Base-by-base conservation (phyloP, 2,797 vertebrate genomes). In the Bradypodion ventrale region DNA sequence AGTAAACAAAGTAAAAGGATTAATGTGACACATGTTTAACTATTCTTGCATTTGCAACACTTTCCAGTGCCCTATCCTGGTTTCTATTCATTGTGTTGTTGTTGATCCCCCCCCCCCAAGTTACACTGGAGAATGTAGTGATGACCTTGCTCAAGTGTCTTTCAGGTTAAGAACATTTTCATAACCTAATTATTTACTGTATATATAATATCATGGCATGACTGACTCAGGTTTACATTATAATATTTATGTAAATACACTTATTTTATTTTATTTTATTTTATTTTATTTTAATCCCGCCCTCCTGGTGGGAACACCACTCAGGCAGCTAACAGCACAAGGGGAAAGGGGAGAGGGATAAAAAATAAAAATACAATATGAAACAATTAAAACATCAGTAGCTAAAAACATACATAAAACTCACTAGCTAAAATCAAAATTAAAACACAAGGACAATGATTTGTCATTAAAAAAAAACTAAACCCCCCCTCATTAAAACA, bases 141-240 rank as follows among this genome's bases (percentile, higher is more conserved):
- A n/a, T 32, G 9, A 80, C 59, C 84, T 87, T 86, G 82, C 21
- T 52, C 69, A 70, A n/a, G 49, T 5, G 75, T 42, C 37, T n/a
- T 35, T 37, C 69, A 49, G 40, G 46, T 60, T 15, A 21, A 77
- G 27, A 27, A 70, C 49, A 78, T 83, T 78, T 75, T 69, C 52
- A 79, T 0, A 81, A 29, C 5, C 75, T 49, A 10, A 32, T 73
- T 85, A 44, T 84, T 88, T 87, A 63, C n/a, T 10, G 13, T 70
- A 9, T 25, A 79, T 74, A 66, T 84, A 86, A 82, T 66, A 72
- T 86, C 80, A 62, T 56, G 0, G 2, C 0, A 0, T 52, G 37
- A 75, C 75, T 86, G 70, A n/a, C 70, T 86, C 78, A 88, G 85
- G 80, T 83, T 35, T 86, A 82, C 42, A 70, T 15, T 13, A 19